These are phyloP conservation scores for Rapana venosa DNA, from an alignment of 2,888 invertebrate species.

Conservation along the genomic window DNA sequence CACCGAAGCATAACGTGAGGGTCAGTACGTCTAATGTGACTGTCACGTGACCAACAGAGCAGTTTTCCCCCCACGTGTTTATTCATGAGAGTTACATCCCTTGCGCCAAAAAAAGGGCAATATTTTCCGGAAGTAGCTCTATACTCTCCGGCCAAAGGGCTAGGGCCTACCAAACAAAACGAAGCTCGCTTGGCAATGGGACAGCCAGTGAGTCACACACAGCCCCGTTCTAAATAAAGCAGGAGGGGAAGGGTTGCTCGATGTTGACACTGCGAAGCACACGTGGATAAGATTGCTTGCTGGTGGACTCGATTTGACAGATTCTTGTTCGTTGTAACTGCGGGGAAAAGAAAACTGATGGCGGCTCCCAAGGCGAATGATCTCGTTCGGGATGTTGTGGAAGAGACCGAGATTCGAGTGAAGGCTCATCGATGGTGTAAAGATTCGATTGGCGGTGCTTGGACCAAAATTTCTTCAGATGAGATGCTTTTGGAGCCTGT, in stretches of 20 bases:
- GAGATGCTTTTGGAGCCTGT: slow-evolving; percentile 60
- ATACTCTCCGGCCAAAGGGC: not conserved
- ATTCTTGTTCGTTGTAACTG: slow-evolving; percentile 37
- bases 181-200: slow-evolving; percentile 28
- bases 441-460: slow-evolving; percentile 67
- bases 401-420: slow-evolving; percentile 41
- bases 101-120: not conserved
- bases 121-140: slow-evolving; percentile 33
- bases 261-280: slow-evolving; percentile 31
- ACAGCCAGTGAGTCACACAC: slow-evolving; percentile 33
- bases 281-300: slow-evolving; percentile 47
- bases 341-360: slow-evolving; percentile 21
- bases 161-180: not conserved
- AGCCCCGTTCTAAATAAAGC: slow-evolving; percentile 24
- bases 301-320: not conserved
- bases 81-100: slow-evolving; percentile 24
- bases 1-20: too few relatives aligned
- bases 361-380: slow-evolving; percentile 32
- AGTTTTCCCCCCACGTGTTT: not conserved
- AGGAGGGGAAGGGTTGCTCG: slow-evolving; percentile 13
- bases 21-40: too few relatives aligned
- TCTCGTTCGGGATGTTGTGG: slow-evolving; percentile 37
- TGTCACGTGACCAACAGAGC: too few relatives aligned
- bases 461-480: slow-evolving; percentile 60
- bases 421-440: slow-evolving; percentile 61